phyloP scores from a whole-genome alignment of 2,797 vertebrate genomes.

The Parauchenoglanis ngamensis region DNA sequence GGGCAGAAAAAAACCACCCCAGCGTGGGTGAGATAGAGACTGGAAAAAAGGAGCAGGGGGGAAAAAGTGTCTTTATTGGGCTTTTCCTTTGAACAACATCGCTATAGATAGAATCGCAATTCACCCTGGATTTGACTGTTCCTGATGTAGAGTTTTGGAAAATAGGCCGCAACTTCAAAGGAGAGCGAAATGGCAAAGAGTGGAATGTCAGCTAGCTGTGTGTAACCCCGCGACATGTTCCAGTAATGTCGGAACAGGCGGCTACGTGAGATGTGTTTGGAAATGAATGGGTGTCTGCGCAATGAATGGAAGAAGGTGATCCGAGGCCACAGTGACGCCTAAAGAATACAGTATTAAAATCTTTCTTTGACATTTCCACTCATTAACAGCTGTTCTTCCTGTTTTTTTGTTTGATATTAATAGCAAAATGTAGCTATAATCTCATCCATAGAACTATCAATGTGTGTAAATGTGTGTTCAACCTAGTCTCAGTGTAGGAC shows the following conservation, averaged over 20 bases:
- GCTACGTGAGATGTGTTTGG: constrained; percentile 1
- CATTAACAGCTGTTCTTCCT: not conserved
- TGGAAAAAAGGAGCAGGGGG: constrained; percentile 72
- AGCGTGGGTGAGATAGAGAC: constrained; percentile 58
- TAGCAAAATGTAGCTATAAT: not conserved
- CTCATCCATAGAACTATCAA: not conserved
- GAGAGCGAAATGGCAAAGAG: constrained; percentile 62
- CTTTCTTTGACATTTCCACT: not conserved
- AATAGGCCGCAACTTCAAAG: constrained; percentile 60
- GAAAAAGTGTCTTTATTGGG: constrained; percentile 78
- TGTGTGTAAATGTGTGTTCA: not conserved
- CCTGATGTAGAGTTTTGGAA: constrained; percentile 63
- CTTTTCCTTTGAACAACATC: constrained; percentile 75
- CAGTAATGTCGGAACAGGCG: constrained; percentile 70
- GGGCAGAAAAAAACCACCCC: constrained; percentile 33
- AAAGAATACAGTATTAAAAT: not conserved
- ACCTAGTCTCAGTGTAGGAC: not conserved
- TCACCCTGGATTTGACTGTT: constrained; percentile 59
- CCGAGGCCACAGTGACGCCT: constrained; percentile 25
- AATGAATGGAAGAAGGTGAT: constrained; percentile 30
- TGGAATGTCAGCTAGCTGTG: constrained; percentile 59
- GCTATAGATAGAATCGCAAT: constrained; percentile 66
- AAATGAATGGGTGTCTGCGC: constrained; percentile 32
- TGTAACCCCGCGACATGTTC: constrained; percentile 67
- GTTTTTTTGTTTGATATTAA: not conserved